phyloP scores from a whole-genome alignment of 2,113 vertebrate species.

The Dicerorhinus sumatrensis region DNA sequence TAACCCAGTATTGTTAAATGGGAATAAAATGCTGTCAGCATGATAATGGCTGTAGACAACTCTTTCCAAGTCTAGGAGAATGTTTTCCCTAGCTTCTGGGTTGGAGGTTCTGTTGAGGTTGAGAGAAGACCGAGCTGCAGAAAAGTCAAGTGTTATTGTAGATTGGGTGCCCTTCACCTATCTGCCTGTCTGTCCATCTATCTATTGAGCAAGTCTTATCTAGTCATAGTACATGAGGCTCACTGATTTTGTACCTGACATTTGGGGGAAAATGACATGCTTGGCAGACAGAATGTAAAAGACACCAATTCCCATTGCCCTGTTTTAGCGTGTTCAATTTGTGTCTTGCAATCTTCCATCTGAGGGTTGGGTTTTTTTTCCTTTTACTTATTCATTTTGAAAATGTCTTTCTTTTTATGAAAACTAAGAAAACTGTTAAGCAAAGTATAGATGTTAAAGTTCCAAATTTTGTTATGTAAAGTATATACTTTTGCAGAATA shows the following conservation, averaged over 20 bases:
- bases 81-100: background rate
- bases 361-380: background rate
- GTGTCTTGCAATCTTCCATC: background rate
- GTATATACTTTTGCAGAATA: background rate
- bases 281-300: background rate
- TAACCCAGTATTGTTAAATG: background rate
- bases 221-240: background rate
- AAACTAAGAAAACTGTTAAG: background rate
- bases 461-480: constrained; percentile 1
- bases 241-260: background rate
- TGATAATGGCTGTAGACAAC: background rate
- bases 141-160: background rate
- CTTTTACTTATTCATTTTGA: background rate
- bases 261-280: background rate
- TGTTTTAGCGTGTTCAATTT: background rate
- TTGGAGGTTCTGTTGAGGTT: background rate
- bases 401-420: background rate
- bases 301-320: background rate
- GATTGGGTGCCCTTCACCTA: background rate
- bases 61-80: background rate
- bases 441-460: background rate
- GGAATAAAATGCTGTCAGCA: background rate
- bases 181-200: background rate
- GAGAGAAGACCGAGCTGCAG: background rate
- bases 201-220: background rate